These are phyloP conservation scores for Karalla daura DNA, from an alignment of 2,797 vertebrate genomes.

Conservation along the genomic window DNA sequence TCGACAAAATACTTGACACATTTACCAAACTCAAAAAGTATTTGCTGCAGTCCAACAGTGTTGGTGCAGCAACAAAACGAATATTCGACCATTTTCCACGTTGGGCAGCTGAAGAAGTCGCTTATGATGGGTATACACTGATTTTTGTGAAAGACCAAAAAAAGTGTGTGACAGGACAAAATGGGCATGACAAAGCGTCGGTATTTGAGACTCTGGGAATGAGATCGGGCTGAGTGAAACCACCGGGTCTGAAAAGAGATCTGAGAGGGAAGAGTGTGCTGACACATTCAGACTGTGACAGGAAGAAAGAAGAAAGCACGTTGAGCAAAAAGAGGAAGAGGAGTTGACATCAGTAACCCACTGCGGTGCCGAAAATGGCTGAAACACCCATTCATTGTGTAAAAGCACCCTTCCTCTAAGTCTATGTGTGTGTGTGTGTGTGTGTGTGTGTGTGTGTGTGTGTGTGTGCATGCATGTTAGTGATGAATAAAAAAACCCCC, in stretches of 20 bases:
- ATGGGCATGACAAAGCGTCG: too few species aligned
- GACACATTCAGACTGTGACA: conserved; percentile 5
- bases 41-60: too few species aligned
- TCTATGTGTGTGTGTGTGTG: neutral
- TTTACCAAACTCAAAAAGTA: too few species aligned
- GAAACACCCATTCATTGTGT: conserved; percentile 21
- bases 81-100: too few species aligned
- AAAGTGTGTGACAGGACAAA: too few species aligned
- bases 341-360: neutral
- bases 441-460: neutral
- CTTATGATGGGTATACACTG: too few species aligned
- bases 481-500: too few species aligned
- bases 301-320: conserved; percentile 16
- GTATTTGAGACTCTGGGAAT: too few species aligned
- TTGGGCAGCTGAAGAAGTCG: too few species aligned
- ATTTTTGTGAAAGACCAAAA: too few species aligned
- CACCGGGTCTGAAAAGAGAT: neutral
- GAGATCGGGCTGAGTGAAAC: neutral
- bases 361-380: neutral
- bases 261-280: neutral
- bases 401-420: conserved; percentile 16
- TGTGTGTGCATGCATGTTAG: conserved; percentile 27
- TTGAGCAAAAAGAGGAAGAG: conserved; percentile 39
- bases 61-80: too few species aligned
- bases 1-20: too few species aligned